Evolutionary conservation across 2,113 vertebrate species (phyloP).

Genomic region (Ellobius talpinus): DNA sequence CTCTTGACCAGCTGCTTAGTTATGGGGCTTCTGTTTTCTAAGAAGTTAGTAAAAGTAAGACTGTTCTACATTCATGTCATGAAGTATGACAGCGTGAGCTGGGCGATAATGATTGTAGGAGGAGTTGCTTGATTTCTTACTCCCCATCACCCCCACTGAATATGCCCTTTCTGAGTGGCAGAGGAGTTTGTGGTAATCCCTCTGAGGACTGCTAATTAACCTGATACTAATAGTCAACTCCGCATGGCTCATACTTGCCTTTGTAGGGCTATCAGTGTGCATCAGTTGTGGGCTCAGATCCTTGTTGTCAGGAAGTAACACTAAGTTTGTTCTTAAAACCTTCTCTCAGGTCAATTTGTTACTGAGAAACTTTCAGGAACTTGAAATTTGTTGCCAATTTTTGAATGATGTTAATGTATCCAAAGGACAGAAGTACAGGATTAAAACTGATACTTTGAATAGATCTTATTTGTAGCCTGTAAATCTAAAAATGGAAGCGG

Average conservation of each 20-base stretch:
- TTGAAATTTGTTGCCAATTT: constrained; percentile 18
- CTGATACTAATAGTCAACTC: not conserved
- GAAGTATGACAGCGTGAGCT: not conserved
- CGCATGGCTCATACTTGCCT: not conserved
- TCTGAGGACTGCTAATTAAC: not conserved
- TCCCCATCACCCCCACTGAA: not conserved
- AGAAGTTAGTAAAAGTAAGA: constrained; percentile 45
- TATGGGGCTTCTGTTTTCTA: not conserved
- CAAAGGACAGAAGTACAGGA: not conserved
- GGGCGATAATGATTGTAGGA: not conserved
- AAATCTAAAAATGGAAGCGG: constrained; percentile 43
- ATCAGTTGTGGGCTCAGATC: not conserved
- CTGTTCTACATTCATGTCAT: not conserved
- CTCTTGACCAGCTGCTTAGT: not conserved
- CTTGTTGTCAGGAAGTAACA: constrained; percentile 5
- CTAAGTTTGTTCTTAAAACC: not conserved
- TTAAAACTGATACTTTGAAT: constrained; percentile 32
- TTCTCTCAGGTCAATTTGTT: not conserved
- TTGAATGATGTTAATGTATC: not conserved
- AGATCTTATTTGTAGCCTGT: constrained; percentile 10
- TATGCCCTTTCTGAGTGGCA: constrained; percentile 37
- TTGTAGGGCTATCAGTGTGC: not conserved
- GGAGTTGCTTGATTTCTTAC: constrained; percentile 4
- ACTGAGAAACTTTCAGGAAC: constrained; percentile 20
- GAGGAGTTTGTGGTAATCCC: constrained; percentile 15